Evolutionary conservation across 2,797 vertebrate species (phyloP), one percentile per base, ranked within the genome.

Genomic region (Falco concolor): DNA sequence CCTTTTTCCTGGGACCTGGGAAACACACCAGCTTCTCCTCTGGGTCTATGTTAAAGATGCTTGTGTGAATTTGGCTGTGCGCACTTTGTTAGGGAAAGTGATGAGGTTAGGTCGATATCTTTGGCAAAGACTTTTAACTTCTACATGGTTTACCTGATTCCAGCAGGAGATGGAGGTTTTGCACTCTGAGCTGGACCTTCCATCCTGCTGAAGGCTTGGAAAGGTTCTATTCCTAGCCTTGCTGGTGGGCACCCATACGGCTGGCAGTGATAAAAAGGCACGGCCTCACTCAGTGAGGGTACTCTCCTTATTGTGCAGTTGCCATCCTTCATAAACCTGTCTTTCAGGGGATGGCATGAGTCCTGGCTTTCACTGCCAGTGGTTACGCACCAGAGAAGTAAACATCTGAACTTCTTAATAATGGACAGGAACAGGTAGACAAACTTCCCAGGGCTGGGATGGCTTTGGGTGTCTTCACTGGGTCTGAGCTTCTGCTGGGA

Each of bases 221-320:
- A 19, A 28, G 68, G 19, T 56, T 60, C 21, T 4, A 5, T 34
- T 60, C 22, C 22, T 27, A 42, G 25, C 74, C 32, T 18, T 24
- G 10, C 4, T 2, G 32, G 14, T 6, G 22, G 36, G 40, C 38
- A 9, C 18, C 44, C 13, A 1, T 6, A 11, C 3, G 30, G 14
- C 70, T 57, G 38, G 24, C 44, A 11, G 61, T 4, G 11, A 13
- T 38, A 17, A 36, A 30, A 30, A 49, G 45, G 24, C 14, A 16
- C 3, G 6, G 32, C 6, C 17, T 40, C 54, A 12, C 25, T 12
- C 8, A 17, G 40, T 7, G 49, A 32, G 20, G 53, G 17, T 18
- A 8, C 23, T 21, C 18, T 14, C 12, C 53, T 72, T 50, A 21
- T 14, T 54, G 61, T 34, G 47, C 11, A 13, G 57, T 8, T 52